Evolutionary conservation across 1,140 invertebrate genomes (phyloP), one percentile per base, ranked within the genome.

Genomic region (Platyscapa corneri): DNA sequence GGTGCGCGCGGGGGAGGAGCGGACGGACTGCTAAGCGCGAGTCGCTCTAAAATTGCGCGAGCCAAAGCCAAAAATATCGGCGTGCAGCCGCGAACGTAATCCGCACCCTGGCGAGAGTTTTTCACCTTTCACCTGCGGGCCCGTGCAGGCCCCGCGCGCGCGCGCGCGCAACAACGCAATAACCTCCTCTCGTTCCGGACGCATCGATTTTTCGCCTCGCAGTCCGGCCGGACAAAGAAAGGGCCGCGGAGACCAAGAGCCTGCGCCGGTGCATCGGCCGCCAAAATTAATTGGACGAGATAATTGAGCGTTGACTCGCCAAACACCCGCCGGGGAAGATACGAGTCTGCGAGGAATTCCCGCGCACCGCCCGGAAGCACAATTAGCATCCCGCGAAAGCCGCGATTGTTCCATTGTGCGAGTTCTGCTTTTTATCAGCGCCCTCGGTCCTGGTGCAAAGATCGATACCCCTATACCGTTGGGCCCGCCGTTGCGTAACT

Each of bases 151-250:
- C 49, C 8, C 8, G 49, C 16, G 49, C 49, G 16, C 1, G 49
- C 49, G 49, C 39, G 32, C n/a, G 46, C 30, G 53, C 34, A 76
- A 76, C 53, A 30, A 53, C 46, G 75, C 42, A 53, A 76, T 82
- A 82, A 82, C 86, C 67, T 87, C 83, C 82, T 87, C 67, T 87
- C 83, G 85, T 87, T 82, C 77, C 82, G 78, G 65, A 64, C 80
- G n/a, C 84, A 87, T 87, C 82, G 87, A 86, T 87, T 87, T 80
- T 82, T 86, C 37, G 74, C 56, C 81, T 77, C 46, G 75, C 49
- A 27, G 82, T 64, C 67, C 6, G 37, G 53, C 84, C 60, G 72
- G 32, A 86, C 82, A 56, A 83, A 77, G 79, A 74, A n/a, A n/a
- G n/a, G n/a, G n/a, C n/a, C n/a, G n/a, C n/a, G n/a, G n/a, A n/a